Evolutionary conservation across 1,140 invertebrate genomes (phyloP).

Genomic region (Leptinotarsa texana): DNA sequence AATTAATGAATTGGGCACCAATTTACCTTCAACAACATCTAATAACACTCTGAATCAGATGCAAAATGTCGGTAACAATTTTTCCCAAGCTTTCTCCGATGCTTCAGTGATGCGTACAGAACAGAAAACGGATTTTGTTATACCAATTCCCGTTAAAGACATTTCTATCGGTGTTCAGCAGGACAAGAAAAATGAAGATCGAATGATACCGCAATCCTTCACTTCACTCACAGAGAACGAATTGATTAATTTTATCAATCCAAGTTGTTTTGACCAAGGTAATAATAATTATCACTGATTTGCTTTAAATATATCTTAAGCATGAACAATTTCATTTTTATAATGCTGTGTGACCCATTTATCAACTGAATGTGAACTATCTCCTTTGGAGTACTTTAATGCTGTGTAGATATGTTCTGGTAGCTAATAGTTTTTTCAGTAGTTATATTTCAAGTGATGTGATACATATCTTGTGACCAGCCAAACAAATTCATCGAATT

Average conservation of each 20-base stretch:
- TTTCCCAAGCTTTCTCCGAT: constrained; percentile 33
- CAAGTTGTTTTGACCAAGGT: constrained; percentile 82
- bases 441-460: no score
- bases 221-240: constrained; percentile 83
- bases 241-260: constrained; percentile 83
- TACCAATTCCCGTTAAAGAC: constrained; percentile 46
- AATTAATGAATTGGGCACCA: constrained; percentile 41
- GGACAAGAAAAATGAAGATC: constrained; percentile 50
- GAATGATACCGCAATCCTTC: constrained; percentile 70
- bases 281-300: constrained; percentile 47
- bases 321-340: background rate
- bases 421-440: no score
- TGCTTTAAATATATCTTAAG: constrained; percentile 10
- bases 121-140: constrained; percentile 38
- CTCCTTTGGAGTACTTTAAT: no score
- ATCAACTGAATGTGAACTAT: no score
- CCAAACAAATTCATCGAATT: no score
- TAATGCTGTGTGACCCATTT: background rate
- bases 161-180: constrained; percentile 25
- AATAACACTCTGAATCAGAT: constrained; percentile 32
- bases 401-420: no score
- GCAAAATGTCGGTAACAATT: constrained; percentile 39
- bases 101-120: constrained; percentile 19
- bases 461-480: no score
- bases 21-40: constrained; percentile 18